These are phyloP conservation scores for Villa cingulata DNA, from an alignment of 2,888 invertebrate genomes.

Conservation along the genomic window DNA sequence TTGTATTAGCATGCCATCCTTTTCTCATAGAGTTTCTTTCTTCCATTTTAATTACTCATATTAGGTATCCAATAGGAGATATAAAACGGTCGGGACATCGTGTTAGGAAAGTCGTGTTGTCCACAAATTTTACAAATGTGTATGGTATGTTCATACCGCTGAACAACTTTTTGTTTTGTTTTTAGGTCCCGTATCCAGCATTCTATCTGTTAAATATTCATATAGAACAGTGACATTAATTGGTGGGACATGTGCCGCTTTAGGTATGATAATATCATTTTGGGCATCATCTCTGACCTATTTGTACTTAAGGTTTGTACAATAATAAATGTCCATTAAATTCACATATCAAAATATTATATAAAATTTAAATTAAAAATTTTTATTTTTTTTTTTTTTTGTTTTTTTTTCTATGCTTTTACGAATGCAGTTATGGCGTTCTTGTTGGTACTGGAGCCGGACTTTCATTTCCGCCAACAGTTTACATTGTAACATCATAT, in stretches of 20 bases:
- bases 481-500: conserved; percentile 79
- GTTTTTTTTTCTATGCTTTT: conserved; percentile 11
- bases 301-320: conserved; percentile 59
- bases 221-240: conserved; percentile 70
- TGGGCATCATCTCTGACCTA: conserved; percentile 67
- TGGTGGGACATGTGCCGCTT: conserved; percentile 67
- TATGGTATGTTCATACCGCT: conserved; percentile 9
- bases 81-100: not conserved
- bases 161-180: conserved; percentile 4
- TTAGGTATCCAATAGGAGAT: conserved; percentile 11
- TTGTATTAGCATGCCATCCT: conserved; percentile 5
- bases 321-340: too few relatives aligned
- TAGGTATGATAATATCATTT: conserved; percentile 72
- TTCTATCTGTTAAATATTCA: conserved; percentile 70
- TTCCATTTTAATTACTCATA: conserved; percentile 11
- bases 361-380: too few relatives aligned
- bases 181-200: conserved; percentile 71
- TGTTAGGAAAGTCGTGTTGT: conserved; percentile 5
- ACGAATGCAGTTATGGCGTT: conserved; percentile 54
- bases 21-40: conserved; percentile 9
- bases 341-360: too few relatives aligned
- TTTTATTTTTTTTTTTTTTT: not conserved
- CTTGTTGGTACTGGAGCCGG: conserved; percentile 75
- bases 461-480: conserved; percentile 74
- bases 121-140: conserved; percentile 3